Percentiles rank a stretch among this genome's conserved stretches.
These are phyloP conservation scores for Chouioia cunea DNA, from an alignment of 2,888 invertebrate genomes.

Conservation along the genomic window DNA sequence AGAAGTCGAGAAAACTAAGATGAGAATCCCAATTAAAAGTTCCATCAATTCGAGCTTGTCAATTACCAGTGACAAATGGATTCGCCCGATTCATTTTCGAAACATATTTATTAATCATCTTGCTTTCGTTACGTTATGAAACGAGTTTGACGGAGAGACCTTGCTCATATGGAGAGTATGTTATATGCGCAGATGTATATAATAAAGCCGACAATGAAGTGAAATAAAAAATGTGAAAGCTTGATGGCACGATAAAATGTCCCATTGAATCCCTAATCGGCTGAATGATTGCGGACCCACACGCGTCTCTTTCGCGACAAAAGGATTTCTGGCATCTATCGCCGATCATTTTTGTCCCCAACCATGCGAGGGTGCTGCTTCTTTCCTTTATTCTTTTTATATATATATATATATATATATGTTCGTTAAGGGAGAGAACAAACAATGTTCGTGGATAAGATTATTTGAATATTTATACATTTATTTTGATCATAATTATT, in stretches of 20 bases:
- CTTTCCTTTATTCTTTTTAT: neutral
- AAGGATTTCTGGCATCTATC: conserved; percentile 8
- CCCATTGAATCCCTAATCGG: conserved; percentile 37
- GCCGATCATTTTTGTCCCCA: conserved; percentile 18
- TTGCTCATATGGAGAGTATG: neutral
- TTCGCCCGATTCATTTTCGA: conserved; percentile 24
- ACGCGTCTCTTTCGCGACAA: conserved; percentile 32
- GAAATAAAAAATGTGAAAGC: conserved; percentile 13
- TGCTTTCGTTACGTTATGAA: neutral
- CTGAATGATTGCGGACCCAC: conserved; percentile 29
- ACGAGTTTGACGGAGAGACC: neutral
- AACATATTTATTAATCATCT: conserved; percentile 24
- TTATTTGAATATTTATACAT: too few species aligned
- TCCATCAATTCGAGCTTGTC: conserved; percentile 37
- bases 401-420: too few species aligned
- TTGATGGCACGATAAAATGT: conserved; percentile 11
- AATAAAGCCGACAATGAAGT: conserved; percentile 11
- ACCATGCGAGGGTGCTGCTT: conserved; percentile 15
- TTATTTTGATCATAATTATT: too few species aligned
- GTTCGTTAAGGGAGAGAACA: too few species aligned
- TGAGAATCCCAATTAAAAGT: conserved; percentile 38
- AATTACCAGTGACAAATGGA: conserved; percentile 41
- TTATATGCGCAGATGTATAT: conserved; percentile 1
- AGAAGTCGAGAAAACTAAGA: conserved; percentile 1
- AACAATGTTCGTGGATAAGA: too few species aligned